Evolutionary conservation across 64 coral and sea anemone species (phyloP).

Genomic region (Pocillopora damicornis): DNA sequence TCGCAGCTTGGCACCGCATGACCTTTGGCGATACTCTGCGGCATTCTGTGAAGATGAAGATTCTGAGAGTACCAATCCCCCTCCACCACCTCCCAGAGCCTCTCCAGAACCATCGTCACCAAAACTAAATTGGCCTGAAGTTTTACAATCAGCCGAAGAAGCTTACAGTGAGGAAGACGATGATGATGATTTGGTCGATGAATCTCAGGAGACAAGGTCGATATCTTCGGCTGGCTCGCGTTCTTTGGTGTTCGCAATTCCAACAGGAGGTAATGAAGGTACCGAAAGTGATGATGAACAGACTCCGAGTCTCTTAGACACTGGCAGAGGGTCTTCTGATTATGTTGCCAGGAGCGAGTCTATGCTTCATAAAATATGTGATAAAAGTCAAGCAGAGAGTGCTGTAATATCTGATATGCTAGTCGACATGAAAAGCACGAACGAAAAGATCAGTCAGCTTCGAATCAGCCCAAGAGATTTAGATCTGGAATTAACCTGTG

Average conservation of each 20-base stretch:
- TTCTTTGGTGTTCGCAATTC: slow-evolving; percentile 46
- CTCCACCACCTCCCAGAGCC: slow-evolving; percentile 31
- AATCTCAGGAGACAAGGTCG: slow-evolving; percentile 5
- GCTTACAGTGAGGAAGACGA: slow-evolving; percentile 14
- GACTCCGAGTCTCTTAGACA: background rate
- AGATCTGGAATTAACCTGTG: background rate
- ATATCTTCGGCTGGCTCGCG: slow-evolving; percentile 31
- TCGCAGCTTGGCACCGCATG: slow-evolving; percentile 1
- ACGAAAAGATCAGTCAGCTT: slow-evolving; percentile 5
- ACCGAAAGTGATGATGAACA: slow-evolving; percentile 35
- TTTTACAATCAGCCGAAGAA: background rate
- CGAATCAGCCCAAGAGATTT: slow-evolving; percentile 29
- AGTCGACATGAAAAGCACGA: slow-evolving; percentile 15
- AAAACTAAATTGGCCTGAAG: slow-evolving; percentile 4
- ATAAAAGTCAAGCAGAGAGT: slow-evolving; percentile 38
- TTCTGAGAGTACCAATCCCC: background rate
- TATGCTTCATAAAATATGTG: slow-evolving; percentile 27
- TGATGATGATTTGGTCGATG: background rate
- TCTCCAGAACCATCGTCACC: slow-evolving; percentile 40
- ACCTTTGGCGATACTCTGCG: slow-evolving; percentile 49
- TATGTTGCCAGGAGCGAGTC: slow-evolving; percentile 46
- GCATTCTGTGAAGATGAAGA: slow-evolving; percentile 43
- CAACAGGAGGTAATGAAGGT: slow-evolving; percentile 19
- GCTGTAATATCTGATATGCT: slow-evolving; percentile 57
- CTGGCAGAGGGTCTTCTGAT: slow-evolving; percentile 43